A percentile compares a stretch with the other conserved stretches of the same genome.
Conservation (phyloP, 2,797 vertebrate genomes). For the Yasuhikotakia modesta region DNA sequence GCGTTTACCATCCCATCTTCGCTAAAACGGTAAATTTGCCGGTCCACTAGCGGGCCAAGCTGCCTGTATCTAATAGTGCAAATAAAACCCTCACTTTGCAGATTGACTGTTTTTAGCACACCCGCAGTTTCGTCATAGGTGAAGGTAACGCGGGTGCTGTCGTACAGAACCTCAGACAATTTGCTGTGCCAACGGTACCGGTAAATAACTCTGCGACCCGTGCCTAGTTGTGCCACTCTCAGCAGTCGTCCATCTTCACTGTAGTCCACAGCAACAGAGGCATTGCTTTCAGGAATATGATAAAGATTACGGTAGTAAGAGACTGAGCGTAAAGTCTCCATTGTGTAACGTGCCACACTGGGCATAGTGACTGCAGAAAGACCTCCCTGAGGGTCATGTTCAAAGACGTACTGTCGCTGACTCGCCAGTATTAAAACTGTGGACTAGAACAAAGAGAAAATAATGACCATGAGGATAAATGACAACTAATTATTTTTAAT, state of each 20-base stretch:
- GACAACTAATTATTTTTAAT: too few species aligned
- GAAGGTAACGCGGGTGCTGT: constrained; percentile 96
- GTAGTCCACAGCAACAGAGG: constrained; percentile 95
- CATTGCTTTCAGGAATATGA: constrained; percentile 95
- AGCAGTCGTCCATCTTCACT: constrained; percentile 94
- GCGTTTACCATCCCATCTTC: constrained; percentile 98
- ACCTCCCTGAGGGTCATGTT: constrained; percentile 91
- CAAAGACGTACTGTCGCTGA: constrained; percentile 98
- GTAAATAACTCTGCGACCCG: constrained; percentile 91
- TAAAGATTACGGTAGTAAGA: constrained; percentile 98
- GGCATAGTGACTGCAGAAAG: constrained; percentile 97
- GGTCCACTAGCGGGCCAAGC: constrained; percentile 92
- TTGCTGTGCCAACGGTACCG: constrained; percentile 93
- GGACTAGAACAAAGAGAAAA: constrained; percentile 76
- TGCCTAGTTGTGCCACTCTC: constrained; percentile 91
- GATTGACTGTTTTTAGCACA: constrained; percentile 95
- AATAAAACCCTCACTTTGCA: constrained; percentile 97
- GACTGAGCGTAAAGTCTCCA: constrained; percentile 97
- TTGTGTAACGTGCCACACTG: constrained; percentile 95
- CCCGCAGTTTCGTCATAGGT: constrained; percentile 96
- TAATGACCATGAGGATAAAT: not conserved
- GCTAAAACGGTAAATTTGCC: constrained; percentile 98
- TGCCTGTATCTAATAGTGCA: constrained; percentile 98
- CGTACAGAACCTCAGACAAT: constrained; percentile 93
- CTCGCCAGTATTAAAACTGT: constrained; percentile 98